Base-by-base conservation (phyloP, 2,797 vertebrate genomes). In the Otolemur crassicaudatus region DNA sequence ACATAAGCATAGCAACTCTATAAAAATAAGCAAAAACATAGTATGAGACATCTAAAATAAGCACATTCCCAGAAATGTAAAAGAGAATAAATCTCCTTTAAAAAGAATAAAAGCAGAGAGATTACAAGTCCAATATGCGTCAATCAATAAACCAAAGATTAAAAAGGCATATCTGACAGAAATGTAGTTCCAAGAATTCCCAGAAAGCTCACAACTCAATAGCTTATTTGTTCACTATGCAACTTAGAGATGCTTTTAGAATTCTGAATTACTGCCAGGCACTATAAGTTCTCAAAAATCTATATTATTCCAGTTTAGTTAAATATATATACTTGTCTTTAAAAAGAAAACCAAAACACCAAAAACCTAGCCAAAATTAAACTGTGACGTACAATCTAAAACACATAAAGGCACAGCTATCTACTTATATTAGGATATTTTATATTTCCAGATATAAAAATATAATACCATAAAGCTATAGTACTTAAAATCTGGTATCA, bases 381-480 rank as follows among this genome's bases (percentile, higher is more conserved):
- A 80, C 19, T 84, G 19, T 76, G 90, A 93, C 7, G 34, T 65
- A 29, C 56, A 84, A 87, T 80, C 27, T 93, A 70, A 91, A 96
- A 97, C 91, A 86, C 77, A 94, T 12, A 92, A 10, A 94, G 23
- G 34, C 37, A 95, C 1, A 95, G 13, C 4, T 81, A 46, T 34
- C 61, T 84, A 90, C 56, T 93, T 85, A 94, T 85, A 94, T 67
- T 69, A 70, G 61, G 95, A 96, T 20, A 92, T 93, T 96, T 93
- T 89, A 34, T 89, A 94, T 70, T 87, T 92, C 34, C 77, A 95
- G 65, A 86, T 58, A 95, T 70, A 69, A 88, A 90, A 72, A 46
- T 53, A 75, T 43, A 91, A 77, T 4, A 83, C 7, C 84, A 75
- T 31, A 87, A 97, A 93, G 75, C 90, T 90, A 85, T 14, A 53